A percentile compares a stretch with the other conserved stretches of the same genome.
Conservation (phyloP, 2,888 invertebrate species). For the Cheilosia scutellata region DNA sequence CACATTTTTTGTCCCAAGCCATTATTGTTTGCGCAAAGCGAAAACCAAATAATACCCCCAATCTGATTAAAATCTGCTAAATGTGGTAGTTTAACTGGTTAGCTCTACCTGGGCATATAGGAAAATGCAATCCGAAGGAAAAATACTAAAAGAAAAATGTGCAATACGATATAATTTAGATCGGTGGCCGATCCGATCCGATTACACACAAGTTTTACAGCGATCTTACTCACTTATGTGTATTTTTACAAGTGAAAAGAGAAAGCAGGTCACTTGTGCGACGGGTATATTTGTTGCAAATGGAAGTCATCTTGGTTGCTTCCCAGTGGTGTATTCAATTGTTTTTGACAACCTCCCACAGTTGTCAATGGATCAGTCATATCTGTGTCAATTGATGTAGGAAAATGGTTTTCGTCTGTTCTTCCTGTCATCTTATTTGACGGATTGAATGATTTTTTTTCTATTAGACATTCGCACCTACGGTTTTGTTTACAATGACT, state of each 20-base stretch:
- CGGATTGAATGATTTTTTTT: conserved; percentile 45
- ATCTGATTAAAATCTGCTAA: conserved; percentile 38
- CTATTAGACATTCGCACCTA: conserved; percentile 43
- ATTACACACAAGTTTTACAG: conserved; percentile 36
- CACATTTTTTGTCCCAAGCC: conserved; percentile 21
- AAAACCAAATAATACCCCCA: conserved; percentile 48
- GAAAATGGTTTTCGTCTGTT: conserved; percentile 14
- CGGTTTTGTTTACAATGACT: not conserved
- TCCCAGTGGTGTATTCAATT: conserved; percentile 26
- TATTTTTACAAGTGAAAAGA: conserved; percentile 66
- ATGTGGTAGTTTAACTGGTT: conserved; percentile 37
- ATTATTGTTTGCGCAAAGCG: conserved; percentile 48
- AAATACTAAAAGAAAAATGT: conserved; percentile 28
- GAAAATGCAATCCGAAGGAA: conserved; percentile 26
- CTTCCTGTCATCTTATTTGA: conserved; percentile 39
- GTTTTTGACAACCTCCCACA: conserved; percentile 57
- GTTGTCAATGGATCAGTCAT: conserved; percentile 22
- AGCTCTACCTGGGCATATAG: not conserved
- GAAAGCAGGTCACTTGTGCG: conserved; percentile 74
- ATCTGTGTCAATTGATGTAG: conserved; percentile 41
- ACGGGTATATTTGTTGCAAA: conserved; percentile 46
- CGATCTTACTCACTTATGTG: conserved; percentile 56
- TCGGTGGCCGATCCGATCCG: conserved; percentile 50
- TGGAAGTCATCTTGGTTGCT: conserved; percentile 50
- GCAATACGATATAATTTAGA: conserved; percentile 63